phyloP scores from a whole-genome alignment of 2,113 vertebrate genomes.

The Cryptotis parvus region DNA sequence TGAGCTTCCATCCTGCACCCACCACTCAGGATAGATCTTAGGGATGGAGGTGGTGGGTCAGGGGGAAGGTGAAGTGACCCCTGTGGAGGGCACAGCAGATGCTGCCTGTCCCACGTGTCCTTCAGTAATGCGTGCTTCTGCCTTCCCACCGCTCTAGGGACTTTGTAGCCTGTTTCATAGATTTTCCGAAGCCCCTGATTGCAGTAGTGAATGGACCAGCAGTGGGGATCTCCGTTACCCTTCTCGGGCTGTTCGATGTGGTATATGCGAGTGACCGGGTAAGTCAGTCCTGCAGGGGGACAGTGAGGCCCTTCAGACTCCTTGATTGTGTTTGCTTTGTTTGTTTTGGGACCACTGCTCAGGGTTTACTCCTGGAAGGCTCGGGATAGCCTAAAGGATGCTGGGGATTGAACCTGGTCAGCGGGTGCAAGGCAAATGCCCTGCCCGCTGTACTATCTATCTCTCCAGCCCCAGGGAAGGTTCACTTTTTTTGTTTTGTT shows the following conservation, averaged over 20 bases:
- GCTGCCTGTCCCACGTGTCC: neutral
- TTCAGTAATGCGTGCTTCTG: neutral
- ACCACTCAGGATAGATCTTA: neutral
- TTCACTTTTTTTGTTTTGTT: too few species aligned
- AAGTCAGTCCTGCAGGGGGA: constrained; percentile 45
- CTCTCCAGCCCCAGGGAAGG: too few species aligned
- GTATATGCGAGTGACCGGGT: constrained; percentile 92
- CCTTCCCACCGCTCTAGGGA: constrained; percentile 79
- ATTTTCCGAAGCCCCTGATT: constrained; percentile 93
- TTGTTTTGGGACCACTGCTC: too few species aligned
- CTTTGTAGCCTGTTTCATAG: constrained; percentile 90
- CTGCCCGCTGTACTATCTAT: too few species aligned
- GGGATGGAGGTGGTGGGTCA: neutral
- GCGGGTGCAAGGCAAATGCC: too few species aligned
- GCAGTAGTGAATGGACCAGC: constrained; percentile 92
- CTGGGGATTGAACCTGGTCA: too few species aligned
- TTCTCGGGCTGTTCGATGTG: constrained; percentile 90
- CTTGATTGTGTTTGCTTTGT: too few species aligned
- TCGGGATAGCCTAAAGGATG: too few species aligned
- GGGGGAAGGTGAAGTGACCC: accelerated
- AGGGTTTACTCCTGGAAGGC: too few species aligned
- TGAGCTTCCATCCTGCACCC: too few species aligned
- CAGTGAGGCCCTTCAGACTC: neutral
- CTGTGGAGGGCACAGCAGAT: too few species aligned
- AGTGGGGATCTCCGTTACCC: constrained; percentile 89